Percentiles rank a stretch among this genome's conserved stretches.
Evolutionary conservation across 2,888 invertebrate species (phyloP).

Genomic region (Chouioia cunea): DNA sequence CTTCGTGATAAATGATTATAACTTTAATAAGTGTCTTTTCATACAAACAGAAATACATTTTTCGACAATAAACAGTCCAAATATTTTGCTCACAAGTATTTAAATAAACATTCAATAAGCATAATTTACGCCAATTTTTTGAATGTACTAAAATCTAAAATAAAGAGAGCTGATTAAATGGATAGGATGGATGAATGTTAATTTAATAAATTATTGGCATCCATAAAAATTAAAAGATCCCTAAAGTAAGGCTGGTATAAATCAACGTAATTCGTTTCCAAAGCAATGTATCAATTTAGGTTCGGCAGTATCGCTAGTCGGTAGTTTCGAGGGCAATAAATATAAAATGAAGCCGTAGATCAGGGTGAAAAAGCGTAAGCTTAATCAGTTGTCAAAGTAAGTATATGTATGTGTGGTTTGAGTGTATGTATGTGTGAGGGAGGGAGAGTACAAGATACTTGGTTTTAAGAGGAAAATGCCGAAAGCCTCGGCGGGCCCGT

Average conservation of each 20-base stretch:
- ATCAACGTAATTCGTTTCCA: slow-evolving; percentile 27
- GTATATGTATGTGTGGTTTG: neutral
- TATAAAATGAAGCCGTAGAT: slow-evolving; percentile 32
- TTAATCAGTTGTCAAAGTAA: slow-evolving; percentile 36
- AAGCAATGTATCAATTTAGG: slow-evolving; percentile 31
- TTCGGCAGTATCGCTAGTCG: neutral
- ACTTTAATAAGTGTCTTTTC: no score
- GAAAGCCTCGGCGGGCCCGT: neutral
- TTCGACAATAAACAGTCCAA: no score
- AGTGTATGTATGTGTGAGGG: neutral
- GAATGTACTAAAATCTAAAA: no score
- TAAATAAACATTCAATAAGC: no score
- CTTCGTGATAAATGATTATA: no score
- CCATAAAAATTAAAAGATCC: neutral
- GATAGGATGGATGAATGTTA: no score
- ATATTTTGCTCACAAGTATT: no score
- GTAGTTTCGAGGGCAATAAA: slow-evolving; percentile 23
- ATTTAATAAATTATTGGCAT: no score
- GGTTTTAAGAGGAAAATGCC: no score
- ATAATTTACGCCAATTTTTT: no score
- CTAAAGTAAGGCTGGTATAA: slow-evolving; percentile 13
- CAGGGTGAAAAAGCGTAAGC: slow-evolving; percentile 24
- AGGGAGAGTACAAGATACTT: neutral
- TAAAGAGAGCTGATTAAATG: no score
- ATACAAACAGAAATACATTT: no score